Base-by-base conservation (phyloP, 2,113 vertebrate species). In the Hassar affinis region DNA sequence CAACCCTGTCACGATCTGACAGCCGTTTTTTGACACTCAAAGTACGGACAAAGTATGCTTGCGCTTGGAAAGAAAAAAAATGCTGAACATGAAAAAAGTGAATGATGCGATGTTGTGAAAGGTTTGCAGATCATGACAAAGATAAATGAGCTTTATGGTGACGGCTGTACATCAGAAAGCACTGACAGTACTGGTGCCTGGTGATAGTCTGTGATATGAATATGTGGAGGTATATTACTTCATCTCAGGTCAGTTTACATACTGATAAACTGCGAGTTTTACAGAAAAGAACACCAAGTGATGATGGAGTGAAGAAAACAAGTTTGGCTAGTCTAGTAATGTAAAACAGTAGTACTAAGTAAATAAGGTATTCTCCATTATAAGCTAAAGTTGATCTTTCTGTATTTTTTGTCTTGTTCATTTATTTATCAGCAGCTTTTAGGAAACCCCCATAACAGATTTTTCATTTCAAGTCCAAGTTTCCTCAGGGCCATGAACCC, bases 101-200 rank as follows among this genome's bases (percentile, higher is more conserved):
- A 79, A 57, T 74, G 38, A 69, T 78, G 30, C 1, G 54, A 83
- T 14, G 68, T 75, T 82, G 81, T 85, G 83, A 83, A 85, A 79
- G 51, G 59, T 85, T 68, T 79, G 83, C 62, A 80, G 83, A 76
- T 59, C 42, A 57, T 89, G 84, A 88, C 88, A 88, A 81, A 88
- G 90, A 89, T 68, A 52, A 84, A 90, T 54, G 84, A 89, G 88
- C 38, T 79, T 78, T 59, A 47, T 59, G 59, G 61, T 69, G 61
- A 87, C 87, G 78, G 83, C 79, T 51, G 78, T 62, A 78, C 88
- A 85, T 88, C 88, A 90, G 88, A 89, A 84, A 81, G 59, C 85
- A 38, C 66, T 88, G 85, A 87, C 86, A 86, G 88, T 74, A 54
- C 64, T 27, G 64, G 76, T 57, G 22, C 54, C 74, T 81, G 56